Conservation (phyloP, 2,888 invertebrate genomes). For the Scotopteryx bipunctaria region DNA sequence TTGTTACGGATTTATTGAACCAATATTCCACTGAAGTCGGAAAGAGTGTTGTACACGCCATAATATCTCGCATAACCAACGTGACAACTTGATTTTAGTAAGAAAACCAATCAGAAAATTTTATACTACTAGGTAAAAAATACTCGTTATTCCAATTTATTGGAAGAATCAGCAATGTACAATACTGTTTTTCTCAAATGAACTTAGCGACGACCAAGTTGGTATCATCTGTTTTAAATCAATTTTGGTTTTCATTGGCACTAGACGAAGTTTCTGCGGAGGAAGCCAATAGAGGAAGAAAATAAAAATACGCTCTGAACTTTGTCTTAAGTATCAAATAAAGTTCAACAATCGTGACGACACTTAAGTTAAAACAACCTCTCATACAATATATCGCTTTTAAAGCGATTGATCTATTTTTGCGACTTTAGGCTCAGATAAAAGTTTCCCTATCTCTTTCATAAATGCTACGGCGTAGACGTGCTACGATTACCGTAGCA, state of each 20-base stretch:
- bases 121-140: too few species aligned
- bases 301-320: constrained; percentile 61
- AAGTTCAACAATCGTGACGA: constrained; percentile 58
- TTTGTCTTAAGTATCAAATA: constrained; percentile 61
- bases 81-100: constrained; percentile 1
- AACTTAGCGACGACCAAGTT: constrained; percentile 9
- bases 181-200: constrained; percentile 2
- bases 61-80: constrained; percentile 26
- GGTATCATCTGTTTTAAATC: constrained; percentile 47
- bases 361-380: constrained; percentile 27
- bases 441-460: too few species aligned
- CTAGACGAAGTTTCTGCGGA: constrained; percentile 52
- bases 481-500: not conserved
- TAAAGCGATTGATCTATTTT: too few species aligned
- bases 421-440: too few species aligned
- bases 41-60: constrained; percentile 26
- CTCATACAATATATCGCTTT: too few species aligned
- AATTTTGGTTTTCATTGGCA: constrained; percentile 59
- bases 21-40: constrained; percentile 38
- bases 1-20: constrained; percentile 40
- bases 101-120: too few species aligned
- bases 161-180: not conserved
- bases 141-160: too few species aligned
- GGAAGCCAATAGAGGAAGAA: constrained; percentile 60
- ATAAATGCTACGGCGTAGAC: not conserved